These are phyloP conservation scores for Sigmodon hispidus DNA, from an alignment of 2,113 vertebrate species.

Conservation along the genomic window DNA sequence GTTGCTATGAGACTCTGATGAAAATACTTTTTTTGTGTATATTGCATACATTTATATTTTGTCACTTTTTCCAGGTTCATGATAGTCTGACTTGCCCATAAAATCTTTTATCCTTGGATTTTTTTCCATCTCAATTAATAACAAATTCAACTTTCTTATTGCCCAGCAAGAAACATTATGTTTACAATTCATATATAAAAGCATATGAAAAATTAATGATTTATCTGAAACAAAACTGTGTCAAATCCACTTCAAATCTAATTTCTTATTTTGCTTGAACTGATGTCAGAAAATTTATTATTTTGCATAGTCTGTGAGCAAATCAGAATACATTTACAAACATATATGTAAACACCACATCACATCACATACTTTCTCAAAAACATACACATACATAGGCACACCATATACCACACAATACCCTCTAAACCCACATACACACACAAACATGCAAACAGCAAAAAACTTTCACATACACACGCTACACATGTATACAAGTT, in stretches of 20 bases:
- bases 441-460: fast-evolving
- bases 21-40: neutral
- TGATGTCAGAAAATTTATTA: neutral
- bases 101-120: neutral
- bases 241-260: neutral
- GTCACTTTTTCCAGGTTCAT: neutral
- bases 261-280: neutral
- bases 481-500: neutral
- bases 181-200: neutral
- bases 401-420: neutral
- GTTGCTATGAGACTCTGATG: neutral
- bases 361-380: neutral
- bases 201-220: neutral
- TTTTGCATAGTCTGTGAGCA: neutral
- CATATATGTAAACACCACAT: fast-evolving
- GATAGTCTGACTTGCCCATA: neutral
- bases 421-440: neutral
- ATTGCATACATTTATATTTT: neutral
- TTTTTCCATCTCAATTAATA: neutral
- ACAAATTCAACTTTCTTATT: neutral
- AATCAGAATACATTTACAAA: neutral
- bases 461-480: neutral
- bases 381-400: neutral
- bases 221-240: neutral
- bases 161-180: neutral